These are phyloP conservation scores for Urocynchramus pylzowi DNA, from an alignment of 2,113 vertebrate genomes.

Conservation along the genomic window DNA sequence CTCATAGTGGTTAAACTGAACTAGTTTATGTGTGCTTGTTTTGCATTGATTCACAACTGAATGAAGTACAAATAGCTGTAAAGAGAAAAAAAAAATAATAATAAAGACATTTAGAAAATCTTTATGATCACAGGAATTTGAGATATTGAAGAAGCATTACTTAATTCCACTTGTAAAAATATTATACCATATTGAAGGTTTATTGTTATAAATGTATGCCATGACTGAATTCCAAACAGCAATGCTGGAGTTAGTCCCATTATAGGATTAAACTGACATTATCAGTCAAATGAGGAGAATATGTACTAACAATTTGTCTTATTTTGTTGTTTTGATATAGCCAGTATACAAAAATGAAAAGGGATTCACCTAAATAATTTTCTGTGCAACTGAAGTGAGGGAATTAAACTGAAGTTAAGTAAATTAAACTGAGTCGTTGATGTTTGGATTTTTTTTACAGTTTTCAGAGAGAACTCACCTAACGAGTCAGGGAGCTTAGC, in stretches of 20 bases:
- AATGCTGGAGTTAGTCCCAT: not conserved
- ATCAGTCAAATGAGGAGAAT: not conserved
- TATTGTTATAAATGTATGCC: not conserved
- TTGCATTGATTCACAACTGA: not conserved
- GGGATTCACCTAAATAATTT: not conserved
- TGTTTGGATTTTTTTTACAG: fast-evolving
- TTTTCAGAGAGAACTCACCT: not conserved
- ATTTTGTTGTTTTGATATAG: not conserved
- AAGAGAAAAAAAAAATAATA: not conserved
- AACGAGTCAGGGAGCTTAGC: not conserved
- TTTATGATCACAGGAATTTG: not conserved
- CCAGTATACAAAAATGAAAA: not conserved
- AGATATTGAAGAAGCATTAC: not conserved
- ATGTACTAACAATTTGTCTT: not conserved
- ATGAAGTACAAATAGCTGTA: not conserved
- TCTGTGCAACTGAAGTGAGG: not conserved
- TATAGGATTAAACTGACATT: not conserved
- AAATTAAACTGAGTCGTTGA: not conserved
- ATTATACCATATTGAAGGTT: not conserved
- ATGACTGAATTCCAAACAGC: not conserved
- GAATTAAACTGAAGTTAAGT: not conserved
- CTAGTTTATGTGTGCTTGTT: fast-evolving
- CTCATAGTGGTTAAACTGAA: fast-evolving
- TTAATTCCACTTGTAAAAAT: not conserved
- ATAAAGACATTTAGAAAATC: not conserved